Evolutionary conservation across 2,888 invertebrate genomes (phyloP), one percentile per base, ranked within the genome.

Genomic region (Agrilus mali): DNA sequence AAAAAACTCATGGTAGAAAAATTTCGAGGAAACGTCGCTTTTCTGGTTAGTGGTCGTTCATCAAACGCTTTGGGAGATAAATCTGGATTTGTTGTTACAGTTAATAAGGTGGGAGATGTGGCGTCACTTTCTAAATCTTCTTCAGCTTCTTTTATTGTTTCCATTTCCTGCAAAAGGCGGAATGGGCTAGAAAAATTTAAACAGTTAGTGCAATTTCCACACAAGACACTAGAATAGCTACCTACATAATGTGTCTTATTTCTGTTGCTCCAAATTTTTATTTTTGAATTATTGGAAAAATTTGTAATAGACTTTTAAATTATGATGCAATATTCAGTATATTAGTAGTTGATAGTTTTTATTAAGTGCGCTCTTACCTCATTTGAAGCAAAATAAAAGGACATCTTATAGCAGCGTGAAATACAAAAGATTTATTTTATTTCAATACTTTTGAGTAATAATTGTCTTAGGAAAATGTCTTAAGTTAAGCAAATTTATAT

Each of bases 91-190:
- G 61, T 61, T 46, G 61, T 64, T 15, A 52, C 49, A 36, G 52
- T 56, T 20, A 65, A 60, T 17, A 66, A 53, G 17, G 57, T 65
- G 50, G 63, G 44, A 3, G 43, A 44, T 40, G 48, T 58, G 4
- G 55, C 60, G 54, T 66, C 65, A 22, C 72, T 69, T 41, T 75
- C 74, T 45, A 77, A 75, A 38, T 77, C 76, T 51, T 78, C 79
- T 56, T 78, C 77, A 44, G 74, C 75, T 55, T 82, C 82, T 53
- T 75, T 69, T 50, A 80, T 80, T 36, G 78, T 77, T 57, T 80
- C 80, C 74, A 81, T 79, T 61, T 80, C 80, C 77, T 78, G 61
- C 27, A 62, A 65, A 40, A 27, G 27, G 10, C 10, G 27, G 27
- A 27, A 27, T 27, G 27, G 27, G 27, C 10, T 27, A 27, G 27